These are phyloP conservation scores for Epinephelus moara DNA, from an alignment of 2,113 vertebrate species.

Conservation along the genomic window DNA sequence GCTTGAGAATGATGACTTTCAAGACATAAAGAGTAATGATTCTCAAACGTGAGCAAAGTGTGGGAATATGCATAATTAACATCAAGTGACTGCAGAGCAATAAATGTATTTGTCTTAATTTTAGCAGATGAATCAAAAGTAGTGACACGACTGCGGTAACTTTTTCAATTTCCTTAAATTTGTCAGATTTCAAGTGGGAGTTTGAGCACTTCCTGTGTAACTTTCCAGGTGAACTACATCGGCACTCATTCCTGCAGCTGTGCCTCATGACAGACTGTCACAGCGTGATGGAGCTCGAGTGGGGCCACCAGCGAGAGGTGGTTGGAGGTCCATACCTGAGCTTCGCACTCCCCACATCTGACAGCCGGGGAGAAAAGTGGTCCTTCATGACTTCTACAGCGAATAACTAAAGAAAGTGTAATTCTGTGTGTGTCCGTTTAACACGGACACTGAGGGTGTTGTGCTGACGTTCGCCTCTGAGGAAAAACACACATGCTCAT, in stretches of 20 bases:
- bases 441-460: not conserved
- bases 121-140: conserved; percentile 4
- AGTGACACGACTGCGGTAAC: not conserved
- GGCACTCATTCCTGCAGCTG: conserved; percentile 64
- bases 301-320: conserved; percentile 64
- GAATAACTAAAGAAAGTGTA: not conserved
- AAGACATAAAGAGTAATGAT: conserved; percentile 23
- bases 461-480: not conserved
- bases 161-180: conserved; percentile 1
- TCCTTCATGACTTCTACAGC: not conserved
- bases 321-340: conserved; percentile 62
- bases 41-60: conserved; percentile 16
- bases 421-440: conserved; percentile 14
- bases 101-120: conserved; percentile 3
- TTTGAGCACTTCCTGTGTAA: conserved; percentile 59
- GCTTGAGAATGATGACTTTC: conserved; percentile 28
- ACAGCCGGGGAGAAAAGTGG: conserved; percentile 42
- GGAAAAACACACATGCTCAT: not conserved
- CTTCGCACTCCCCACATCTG: conserved; percentile 52
- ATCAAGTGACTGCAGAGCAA: not conserved
- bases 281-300: conserved; percentile 70
- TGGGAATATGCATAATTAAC: conserved; percentile 52
- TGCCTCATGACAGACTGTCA: conserved; percentile 78
- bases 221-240: conserved; percentile 72
- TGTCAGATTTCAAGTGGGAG: conserved; percentile 13